These are phyloP conservation scores for Thrips palmi DNA, from an alignment of 1,140 invertebrate genomes.

Conservation along the genomic window DNA sequence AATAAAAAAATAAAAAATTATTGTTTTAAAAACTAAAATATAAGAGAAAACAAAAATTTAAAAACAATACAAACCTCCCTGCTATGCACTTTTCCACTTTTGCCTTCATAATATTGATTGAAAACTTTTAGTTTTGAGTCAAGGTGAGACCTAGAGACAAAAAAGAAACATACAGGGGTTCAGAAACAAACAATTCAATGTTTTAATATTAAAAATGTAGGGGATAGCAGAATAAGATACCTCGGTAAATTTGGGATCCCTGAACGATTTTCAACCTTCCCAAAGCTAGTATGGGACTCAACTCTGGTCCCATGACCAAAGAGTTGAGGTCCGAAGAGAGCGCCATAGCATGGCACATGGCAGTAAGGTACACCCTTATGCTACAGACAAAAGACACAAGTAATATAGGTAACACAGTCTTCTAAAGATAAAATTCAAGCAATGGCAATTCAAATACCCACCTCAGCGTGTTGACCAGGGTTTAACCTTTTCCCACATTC, in stretches of 20 bases:
- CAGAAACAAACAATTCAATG: conserved; percentile 3
- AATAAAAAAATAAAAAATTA: conserved; percentile 4
- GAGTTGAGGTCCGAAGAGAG: conserved; percentile 67
- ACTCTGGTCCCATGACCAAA: conserved; percentile 75
- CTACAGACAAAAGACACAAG: conserved; percentile 29
- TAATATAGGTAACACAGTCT: not conserved
- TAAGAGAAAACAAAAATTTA: conserved; percentile 8
- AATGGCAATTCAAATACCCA: conserved; percentile 19
- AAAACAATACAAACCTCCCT: conserved; percentile 33
- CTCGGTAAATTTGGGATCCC: conserved; percentile 23
- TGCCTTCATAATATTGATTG: conserved; percentile 65
- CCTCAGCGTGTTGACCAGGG: conserved; percentile 76
- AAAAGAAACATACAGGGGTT: not conserved
- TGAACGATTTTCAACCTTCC: conserved; percentile 37
- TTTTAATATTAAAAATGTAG: conserved; percentile 1
- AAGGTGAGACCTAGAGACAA: conserved; percentile 38
- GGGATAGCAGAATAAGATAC: conserved; percentile 10
- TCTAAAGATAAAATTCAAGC: not conserved
- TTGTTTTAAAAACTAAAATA: not conserved
- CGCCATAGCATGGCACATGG: conserved; percentile 77
- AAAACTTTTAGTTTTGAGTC: conserved; percentile 61
- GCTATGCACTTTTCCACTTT: conserved; percentile 52
- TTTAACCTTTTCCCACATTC: conserved; percentile 82
- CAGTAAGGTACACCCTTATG: conserved; percentile 84
- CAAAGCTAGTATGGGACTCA: conserved; percentile 72